Evolutionary conservation across 64 coral and sea anemone genomes (phyloP), one percentile per base, ranked within the genome.

Genomic region (Acropora yongei): DNA sequence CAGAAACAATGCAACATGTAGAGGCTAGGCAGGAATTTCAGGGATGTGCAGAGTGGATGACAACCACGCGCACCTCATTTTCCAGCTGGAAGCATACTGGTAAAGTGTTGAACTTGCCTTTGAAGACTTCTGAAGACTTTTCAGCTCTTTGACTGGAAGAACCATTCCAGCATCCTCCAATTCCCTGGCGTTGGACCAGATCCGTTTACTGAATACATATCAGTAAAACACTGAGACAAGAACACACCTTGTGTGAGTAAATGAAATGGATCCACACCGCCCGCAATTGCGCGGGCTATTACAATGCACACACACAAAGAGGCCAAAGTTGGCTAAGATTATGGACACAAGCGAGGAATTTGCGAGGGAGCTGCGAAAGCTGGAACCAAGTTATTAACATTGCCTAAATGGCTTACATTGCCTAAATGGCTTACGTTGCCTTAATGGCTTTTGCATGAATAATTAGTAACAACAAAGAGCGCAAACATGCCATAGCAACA

Each of bases 91-190:
- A 30, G 30, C 30, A 43, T 76, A 76, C 74, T 76, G 19, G 30
- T 30, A 30, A 30, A 30, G 30, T 30, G 30, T 30, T 30, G 30
- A 30, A 30, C 30, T 30, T 30, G 74, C 19, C 8, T 10, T 76
- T 69, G 66, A 69, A n/a, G 66, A 69, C 66, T 69, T 69, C 66
- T 69, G 66, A 69, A 69, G 66, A n/a, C 66, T 69, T 69, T 69
- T 69, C 66, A 69, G 66, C 66, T 30, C 30, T 30, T 30, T 30
- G 30, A 30, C 30, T 30, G 0, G 30, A 30, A 30, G 30, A 30
- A 30, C 30, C 30, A 30, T 30, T 30, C 30, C 30, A 30, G 30
- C 30, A 30, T 30, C 30, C 30, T 0, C 30, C n/a, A 69, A n/a
- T 12, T 69, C 66, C 11, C 11, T 9, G 8, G 74, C 44, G 8